Evolutionary conservation across 2,797 vertebrate genomes (phyloP), one percentile per base, ranked within the genome.

Genomic region (Aeoliscus strigatus): DNA sequence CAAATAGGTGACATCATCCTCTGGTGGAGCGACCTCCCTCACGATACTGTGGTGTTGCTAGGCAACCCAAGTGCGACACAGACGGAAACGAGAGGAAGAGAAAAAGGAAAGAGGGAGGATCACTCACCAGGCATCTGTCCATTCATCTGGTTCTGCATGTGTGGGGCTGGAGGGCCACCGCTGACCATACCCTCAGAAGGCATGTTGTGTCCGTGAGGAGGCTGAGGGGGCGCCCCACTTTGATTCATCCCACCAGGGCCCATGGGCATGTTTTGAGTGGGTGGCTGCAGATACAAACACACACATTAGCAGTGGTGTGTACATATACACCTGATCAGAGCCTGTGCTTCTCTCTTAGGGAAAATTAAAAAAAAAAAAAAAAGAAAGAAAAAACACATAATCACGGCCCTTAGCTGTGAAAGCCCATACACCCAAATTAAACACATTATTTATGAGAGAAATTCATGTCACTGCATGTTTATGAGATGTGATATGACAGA

Each of bases 91-190:
- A 58, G 59, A 59, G 60, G 62, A 60, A 58, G 48, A 55, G 28
- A 63, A 29, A 56, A 44, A 49, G 40, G 61, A 39, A 43, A 10
- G 15, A 46, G 28, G 40, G 24, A 28, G 31, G 12, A 18, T 73
- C 77, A 86, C 90, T 90, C 91, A 97, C 96, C 96, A 84, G 94
- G 94, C 90, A 99, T 97, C 92, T 99, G 95, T 87, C 96, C 96
- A 81, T 98, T 99, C 94, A 98, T 99, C 92, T 97, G 96, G 90
- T 85, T 94, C 86, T 96, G 96, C 93, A 99, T 94, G 90, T 98
- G 96, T 60, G 94, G 90, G 46, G 93, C 91, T 75, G 94, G 88
- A 71, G 94, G 93, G 61, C 91, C 94, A 66, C 91, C 90, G 57
- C 90, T 93, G 80, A 92, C 94, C 91, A 97, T 93, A 51, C 90